A percentile compares a stretch with the other conserved stretches of the same genome.
Evolutionary conservation across 2,113 vertebrate species (phyloP).

Genomic region (Geococcyx californianus): DNA sequence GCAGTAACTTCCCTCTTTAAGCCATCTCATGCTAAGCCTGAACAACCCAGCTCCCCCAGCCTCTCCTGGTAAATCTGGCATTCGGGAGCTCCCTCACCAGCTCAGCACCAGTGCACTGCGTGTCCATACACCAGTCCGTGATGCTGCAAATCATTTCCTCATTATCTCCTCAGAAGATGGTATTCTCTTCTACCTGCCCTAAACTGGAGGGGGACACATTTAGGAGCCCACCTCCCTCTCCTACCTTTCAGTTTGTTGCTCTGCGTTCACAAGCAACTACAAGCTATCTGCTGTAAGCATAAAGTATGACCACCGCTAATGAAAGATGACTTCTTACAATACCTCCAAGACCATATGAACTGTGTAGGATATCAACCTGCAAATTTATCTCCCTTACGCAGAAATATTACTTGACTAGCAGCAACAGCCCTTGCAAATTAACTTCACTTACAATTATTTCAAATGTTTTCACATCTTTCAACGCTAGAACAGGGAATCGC

Average conservation of each 20-base stretch:
- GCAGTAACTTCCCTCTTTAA: background rate
- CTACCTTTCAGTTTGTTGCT: background rate
- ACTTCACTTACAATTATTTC: constrained; percentile 34
- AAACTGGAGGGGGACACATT: background rate
- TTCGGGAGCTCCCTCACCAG: background rate
- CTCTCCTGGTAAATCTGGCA: background rate
- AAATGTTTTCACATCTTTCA: background rate
- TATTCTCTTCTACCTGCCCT: background rate
- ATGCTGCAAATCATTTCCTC: background rate
- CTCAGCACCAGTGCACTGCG: accelerated
- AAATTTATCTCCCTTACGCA: constrained; percentile 20
- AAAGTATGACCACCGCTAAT: background rate
- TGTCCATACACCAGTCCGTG: background rate
- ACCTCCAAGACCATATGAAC: background rate
- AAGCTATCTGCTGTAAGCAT: background rate
- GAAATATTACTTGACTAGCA: constrained; percentile 24
- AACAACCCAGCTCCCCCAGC: background rate
- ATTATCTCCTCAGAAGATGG: background rate
- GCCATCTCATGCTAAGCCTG: background rate
- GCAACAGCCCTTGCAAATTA: background rate
- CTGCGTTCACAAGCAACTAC: background rate
- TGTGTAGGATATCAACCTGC: background rate
- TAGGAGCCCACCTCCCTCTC: background rate
- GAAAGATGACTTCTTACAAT: constrained; percentile 39
- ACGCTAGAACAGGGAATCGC: background rate